A percentile compares a stretch with the other conserved stretches of the same genome.
Evolutionary conservation across 2,797 vertebrate genomes (phyloP).

Genomic region (Gobionotothen gibberifrons): DNA sequence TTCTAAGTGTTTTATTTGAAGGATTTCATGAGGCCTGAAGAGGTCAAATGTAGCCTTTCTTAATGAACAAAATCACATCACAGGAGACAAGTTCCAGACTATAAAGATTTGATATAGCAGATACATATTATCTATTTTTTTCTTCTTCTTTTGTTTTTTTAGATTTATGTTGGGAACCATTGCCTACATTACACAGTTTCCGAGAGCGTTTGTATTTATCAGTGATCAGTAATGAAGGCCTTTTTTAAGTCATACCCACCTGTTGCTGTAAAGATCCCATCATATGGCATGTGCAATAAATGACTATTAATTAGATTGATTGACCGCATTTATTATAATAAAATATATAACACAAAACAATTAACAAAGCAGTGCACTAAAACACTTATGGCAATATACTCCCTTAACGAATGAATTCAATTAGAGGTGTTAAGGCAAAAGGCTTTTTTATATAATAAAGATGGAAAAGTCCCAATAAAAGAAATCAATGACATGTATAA

Average conservation of each 20-base stretch:
- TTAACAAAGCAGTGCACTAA: background rate
- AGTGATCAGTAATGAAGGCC: background rate
- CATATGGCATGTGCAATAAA: background rate
- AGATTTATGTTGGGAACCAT: background rate
- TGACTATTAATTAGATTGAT: background rate
- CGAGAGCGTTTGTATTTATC: background rate
- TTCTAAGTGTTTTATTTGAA: background rate
- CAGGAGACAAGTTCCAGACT: background rate
- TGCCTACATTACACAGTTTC: background rate
- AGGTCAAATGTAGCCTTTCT: background rate
- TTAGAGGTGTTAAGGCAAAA: background rate
- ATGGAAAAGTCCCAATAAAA: background rate
- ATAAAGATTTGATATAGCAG: too few relatives aligned
- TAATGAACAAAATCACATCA: background rate
- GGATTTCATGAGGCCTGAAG: background rate
- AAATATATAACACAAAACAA: background rate
- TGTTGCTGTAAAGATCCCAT: background rate
- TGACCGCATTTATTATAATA: slow-evolving; percentile 17
- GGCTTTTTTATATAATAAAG: background rate
- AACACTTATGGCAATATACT: background rate
- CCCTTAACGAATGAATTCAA: background rate
- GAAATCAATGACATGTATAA: background rate
- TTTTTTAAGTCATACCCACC: background rate
- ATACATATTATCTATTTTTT: too few relatives aligned
- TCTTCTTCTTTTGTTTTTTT: too few relatives aligned